Base-by-base conservation (phyloP, 2,113 vertebrate genomes). In the Platysternon megacephalum region DNA sequence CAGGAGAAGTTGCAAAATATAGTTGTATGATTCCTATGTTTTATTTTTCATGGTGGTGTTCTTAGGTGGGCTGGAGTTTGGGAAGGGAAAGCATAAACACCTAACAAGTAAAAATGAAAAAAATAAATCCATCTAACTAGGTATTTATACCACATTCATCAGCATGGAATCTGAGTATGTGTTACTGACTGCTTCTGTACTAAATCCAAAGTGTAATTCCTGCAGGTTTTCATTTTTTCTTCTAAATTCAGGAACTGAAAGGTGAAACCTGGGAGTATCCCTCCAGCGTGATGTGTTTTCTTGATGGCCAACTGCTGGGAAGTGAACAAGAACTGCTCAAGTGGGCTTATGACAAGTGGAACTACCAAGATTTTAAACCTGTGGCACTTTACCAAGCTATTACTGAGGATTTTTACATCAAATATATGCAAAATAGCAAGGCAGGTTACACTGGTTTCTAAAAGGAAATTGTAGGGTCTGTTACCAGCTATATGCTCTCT, bases 231-330 rank as follows among this genome's bases (percentile, higher is more conserved):
- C 35, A 11, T 39, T 90, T 79, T 89, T 88, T 88, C 88, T 94
- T 96, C 95, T 95, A 87, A 92, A 93, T 79, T 61, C 92, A 99
- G 99, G 98, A 99, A 86, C 96, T 99, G 93, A 98, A 97, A 94
- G 98, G 98, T 46, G 98, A 99, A 93, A 96, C 98, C 74, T 99
- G 99, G 99, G 98, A 98, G 3, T 99, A 98, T 65, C 92, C 97
- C 90, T 98, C 98, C 87, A 85, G 80, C 0, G 97, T 99, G 96
- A 98, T 99, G 98, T 99, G 99, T 94, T 99, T 99, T 89, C 2
- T 98, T 48, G 98, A 99, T 3, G 98, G 97, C 39, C 88, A 91
- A n/a, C 97, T 99, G 84, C 97, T 99, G 53, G 99, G 99, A 3
- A 93, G 99, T 49, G 98, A 99, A 55, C 96, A 97, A 53, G 96